Base-by-base conservation (phyloP, 2,888 invertebrate genomes). In the Drosophila paramelanica region DNA sequence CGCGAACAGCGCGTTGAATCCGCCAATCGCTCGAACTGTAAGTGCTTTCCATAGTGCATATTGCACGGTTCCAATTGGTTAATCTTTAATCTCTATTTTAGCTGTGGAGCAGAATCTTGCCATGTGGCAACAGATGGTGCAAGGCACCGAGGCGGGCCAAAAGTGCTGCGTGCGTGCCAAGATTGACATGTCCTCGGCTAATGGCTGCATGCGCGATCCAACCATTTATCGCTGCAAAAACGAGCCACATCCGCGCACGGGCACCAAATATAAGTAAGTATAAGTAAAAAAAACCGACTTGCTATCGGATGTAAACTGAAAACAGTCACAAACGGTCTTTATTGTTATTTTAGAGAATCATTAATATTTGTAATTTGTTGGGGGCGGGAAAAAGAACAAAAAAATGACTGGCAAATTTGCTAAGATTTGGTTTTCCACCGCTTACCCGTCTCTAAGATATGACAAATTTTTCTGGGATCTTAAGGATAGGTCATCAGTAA, bases 221-320 rank as follows among this genome's bases (percentile, higher is more conserved):
- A 99, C 99, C 25, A 98, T 99, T 89, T 99, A 99, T 92, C 94
- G 99, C 14, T 99, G 99, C 93, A 99, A 99, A 93, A 96, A 96
- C 55, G 99, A 99, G 91, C 94, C 95, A 1, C 99, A 99, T 93
- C 97, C 99, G 0, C 94, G 97, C 31, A 99, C 99, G 7, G 98
- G 98, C 60, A 95, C 94, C 25, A 96, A 98, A 93, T 99, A 99
- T 93, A 99, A 98, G 98, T 98, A 93, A 90, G 93, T 69, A 11
- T 39, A 25, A 5, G 11, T 5, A 11, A 39, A n/a, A 7, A 23
- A 4, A 4, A 23, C 23, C 0, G 20, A 17, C 17, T 1, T 20
- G 3, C 20, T 20, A 20, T 20, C 20, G 20, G 20, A 20, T 20
- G 20, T 20, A 20, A 20, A 1, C 20, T 20, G 20, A 20, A 20